These are phyloP conservation scores for Hippotragus niger DNA, from an alignment of 2,113 vertebrate genomes.

Conservation along the genomic window DNA sequence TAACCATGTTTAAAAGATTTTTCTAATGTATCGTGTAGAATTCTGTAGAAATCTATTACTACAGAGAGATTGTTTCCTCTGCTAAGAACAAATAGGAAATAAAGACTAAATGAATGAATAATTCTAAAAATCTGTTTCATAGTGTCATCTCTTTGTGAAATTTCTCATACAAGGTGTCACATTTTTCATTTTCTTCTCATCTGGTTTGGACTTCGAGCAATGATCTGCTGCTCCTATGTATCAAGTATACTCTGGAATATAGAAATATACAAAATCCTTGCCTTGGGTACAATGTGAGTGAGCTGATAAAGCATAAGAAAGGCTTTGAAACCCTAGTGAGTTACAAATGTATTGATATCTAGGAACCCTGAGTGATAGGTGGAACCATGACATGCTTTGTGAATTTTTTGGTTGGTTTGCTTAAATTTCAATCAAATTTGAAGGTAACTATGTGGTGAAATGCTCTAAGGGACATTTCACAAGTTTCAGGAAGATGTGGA, in stretches of 20 bases:
- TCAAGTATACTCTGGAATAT: not conserved
- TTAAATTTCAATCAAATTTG: constrained; percentile 12
- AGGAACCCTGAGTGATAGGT: not conserved
- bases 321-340: not conserved
- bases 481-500: not conserved
- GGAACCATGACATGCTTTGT: not conserved
- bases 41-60: not conserved
- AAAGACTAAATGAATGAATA: not conserved
- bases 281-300: not conserved
- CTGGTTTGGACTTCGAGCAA: not conserved
- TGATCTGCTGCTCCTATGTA: not conserved
- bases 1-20: not conserved
- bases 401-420: not conserved
- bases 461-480: not conserved
- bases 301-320: not conserved
- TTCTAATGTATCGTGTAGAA: not conserved
- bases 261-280: not conserved
- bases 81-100: constrained; percentile 24
- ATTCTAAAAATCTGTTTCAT: not conserved
- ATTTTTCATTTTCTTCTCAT: not conserved
- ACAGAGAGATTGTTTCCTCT: not conserved
- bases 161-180: not conserved
- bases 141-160: constrained; percentile 23
- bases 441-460: not conserved
- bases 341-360: not conserved